phyloP scores from a whole-genome alignment of 2,888 invertebrate genomes.

The Melikaiella ostensackeni region DNA sequence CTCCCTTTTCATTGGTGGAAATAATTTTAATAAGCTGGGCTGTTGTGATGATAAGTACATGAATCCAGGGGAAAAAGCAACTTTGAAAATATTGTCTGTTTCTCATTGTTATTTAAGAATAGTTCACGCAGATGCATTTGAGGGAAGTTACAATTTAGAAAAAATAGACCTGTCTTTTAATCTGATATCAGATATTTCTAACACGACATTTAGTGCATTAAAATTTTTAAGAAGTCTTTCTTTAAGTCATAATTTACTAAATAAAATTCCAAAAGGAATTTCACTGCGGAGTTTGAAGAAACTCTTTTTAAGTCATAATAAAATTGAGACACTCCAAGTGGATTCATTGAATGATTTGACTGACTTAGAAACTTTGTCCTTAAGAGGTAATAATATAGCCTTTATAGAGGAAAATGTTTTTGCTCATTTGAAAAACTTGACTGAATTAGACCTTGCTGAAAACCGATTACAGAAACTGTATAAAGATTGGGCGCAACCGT shows the following conservation, averaged over 20 bases:
- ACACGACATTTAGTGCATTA: not conserved
- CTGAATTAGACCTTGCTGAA: slow-evolving; percentile 59
- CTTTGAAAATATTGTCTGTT: not conserved
- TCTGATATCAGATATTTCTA: not conserved
- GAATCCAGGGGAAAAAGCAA: not conserved
- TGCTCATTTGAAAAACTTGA: slow-evolving; percentile 51
- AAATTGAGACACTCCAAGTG: slow-evolving; percentile 52
- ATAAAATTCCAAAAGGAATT: not conserved
- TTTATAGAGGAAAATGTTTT: slow-evolving; percentile 58
- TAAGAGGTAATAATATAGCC: slow-evolving; percentile 60
- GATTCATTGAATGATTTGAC: slow-evolving; percentile 54
- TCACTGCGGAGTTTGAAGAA: not conserved
- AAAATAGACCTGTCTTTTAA: slow-evolving; percentile 18
- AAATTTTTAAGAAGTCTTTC: slow-evolving; percentile 57
- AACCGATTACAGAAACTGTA: slow-evolving; percentile 58
- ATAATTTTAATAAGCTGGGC: slow-evolving; percentile 18
- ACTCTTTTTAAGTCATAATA: slow-evolving; percentile 45
- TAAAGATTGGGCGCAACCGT: slow-evolving; percentile 53
- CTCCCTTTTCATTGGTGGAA: slow-evolving; percentile 8
- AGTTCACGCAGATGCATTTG: not conserved
- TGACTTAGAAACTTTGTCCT: slow-evolving; percentile 56
- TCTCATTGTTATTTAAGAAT: slow-evolving; percentile 4
- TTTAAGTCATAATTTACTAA: slow-evolving; percentile 54
- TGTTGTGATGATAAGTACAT: not conserved
- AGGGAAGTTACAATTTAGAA: slow-evolving; percentile 10